Evolutionary conservation across 2,797 vertebrate genomes (phyloP), one percentile per base, ranked within the genome.

Genomic region (Gymnoscopelus braueri): DNA sequence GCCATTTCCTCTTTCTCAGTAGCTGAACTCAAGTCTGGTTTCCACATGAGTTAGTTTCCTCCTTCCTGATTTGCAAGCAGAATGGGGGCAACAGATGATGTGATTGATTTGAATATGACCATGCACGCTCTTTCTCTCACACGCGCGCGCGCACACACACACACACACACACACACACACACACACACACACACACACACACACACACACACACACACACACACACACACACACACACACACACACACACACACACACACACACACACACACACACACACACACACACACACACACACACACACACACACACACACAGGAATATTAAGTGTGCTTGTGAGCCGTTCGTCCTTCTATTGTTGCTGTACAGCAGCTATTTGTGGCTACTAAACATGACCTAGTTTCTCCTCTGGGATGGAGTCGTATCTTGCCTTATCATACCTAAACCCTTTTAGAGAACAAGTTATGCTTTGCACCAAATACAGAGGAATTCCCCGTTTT

Each of bases 11-110:
- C 80, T 89, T 88, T 91, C 66, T 81, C 67, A 65, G 63, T 51
- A 65, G 48, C 71, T 67, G 65, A 29, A 19, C 48, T 35, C 23
- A 76, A 69, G 54, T 57, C 47, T 69, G 66, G 59, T 88, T 91
- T 85, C 63, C 72, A 83, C 75, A 88, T 77, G 77, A 55, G 59
- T 65, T 60, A 1, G 67, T 72, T 89, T 90, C 88, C 89, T 89
- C 79, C 85, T 71, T 75, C 71, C 5, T 69, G 44, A 65, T 69
- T 69, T 50, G 63, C 24, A 47, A 62, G 11, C 11, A 55, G 49
- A 67, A 15, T 59, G 51, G 26, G 32, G 47, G 23, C 47, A 50
- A 11, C 35, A 39, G 47, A 49, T 62, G 47, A 23, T 13, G 39
- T n/a, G 19, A 10, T 44, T 9, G 13, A 52, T 52, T 52, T 4